Percentiles rank a stretch among this genome's conserved stretches.
Evolutionary conservation across 2,888 invertebrate genomes (phyloP).

Genomic region (Vannuccia rotundouncinata): DNA sequence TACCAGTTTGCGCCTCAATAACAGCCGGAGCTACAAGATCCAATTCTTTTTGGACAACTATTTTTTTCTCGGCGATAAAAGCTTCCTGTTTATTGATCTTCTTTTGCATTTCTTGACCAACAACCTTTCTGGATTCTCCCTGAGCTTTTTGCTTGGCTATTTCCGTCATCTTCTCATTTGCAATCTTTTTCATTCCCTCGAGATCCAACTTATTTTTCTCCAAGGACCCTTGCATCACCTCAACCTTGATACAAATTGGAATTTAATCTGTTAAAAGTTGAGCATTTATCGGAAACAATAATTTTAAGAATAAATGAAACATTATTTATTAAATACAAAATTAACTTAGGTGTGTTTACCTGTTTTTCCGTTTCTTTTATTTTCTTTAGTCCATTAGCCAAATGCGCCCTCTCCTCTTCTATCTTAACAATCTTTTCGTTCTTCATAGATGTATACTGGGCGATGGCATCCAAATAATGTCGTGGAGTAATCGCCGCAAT

Average conservation of each 20-base stretch:
- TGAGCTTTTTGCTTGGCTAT: conserved; percentile 96
- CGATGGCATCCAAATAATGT: conserved; percentile 96
- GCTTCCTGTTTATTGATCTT: conserved; percentile 72
- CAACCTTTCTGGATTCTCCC: conserved; percentile 95
- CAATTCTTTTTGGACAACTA: conserved; percentile 87
- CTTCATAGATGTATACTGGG: conserved; percentile 77
- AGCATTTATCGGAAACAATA: no score
- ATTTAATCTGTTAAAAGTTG: no score
- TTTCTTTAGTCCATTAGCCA: conserved; percentile 95
- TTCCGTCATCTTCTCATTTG: conserved; percentile 94
- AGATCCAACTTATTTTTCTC: conserved; percentile 76
- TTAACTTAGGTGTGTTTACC: no score
- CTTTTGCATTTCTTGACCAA: conserved; percentile 90
- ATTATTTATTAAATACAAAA: no score
- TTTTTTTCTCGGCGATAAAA: conserved; percentile 83
- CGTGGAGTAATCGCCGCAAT: conserved; percentile 95
- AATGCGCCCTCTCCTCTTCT: conserved; percentile 93
- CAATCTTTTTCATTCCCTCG: conserved; percentile 94
- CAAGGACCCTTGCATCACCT: conserved; percentile 95
- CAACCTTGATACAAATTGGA: conserved; percentile 69
- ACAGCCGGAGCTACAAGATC: conserved; percentile 97
- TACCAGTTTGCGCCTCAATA: conserved; percentile 86
- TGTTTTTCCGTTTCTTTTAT: conserved; percentile 98
- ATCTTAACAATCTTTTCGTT: conserved; percentile 94
- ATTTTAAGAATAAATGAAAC: no score